phyloP scores from a whole-genome alignment of 2,797 vertebrate species.

The Lithobates sylvaticus region DNA sequence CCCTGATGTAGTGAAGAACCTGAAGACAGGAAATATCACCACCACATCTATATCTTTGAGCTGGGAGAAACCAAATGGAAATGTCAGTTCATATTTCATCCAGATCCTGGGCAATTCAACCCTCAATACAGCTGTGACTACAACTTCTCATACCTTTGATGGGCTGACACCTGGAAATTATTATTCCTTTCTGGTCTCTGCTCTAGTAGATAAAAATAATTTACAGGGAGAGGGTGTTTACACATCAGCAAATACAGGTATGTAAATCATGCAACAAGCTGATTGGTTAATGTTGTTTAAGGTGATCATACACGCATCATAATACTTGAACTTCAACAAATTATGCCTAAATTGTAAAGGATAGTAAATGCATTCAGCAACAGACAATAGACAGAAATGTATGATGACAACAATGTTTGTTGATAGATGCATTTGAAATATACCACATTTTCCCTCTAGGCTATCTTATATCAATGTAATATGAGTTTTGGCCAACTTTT shows the following conservation, averaged over 20 bases:
- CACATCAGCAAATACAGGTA: background rate
- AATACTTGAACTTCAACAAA: too few relatives aligned
- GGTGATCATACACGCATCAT: too few relatives aligned
- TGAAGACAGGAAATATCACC: background rate
- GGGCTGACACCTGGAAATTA: conserved; percentile 12
- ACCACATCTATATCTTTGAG: background rate
- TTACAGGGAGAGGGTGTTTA: background rate
- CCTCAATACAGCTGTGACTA: background rate
- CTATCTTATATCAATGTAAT: too few relatives aligned
- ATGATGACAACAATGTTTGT: too few relatives aligned
- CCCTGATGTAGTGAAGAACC: background rate
- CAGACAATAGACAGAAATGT: too few relatives aligned
- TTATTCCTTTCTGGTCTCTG: background rate
- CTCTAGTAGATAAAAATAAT: background rate
- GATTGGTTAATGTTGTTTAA: too few relatives aligned
- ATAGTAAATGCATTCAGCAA: too few relatives aligned
- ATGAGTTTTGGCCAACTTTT: too few relatives aligned
- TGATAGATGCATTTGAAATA: too few relatives aligned
- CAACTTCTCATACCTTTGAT: background rate
- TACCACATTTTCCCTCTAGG: too few relatives aligned
- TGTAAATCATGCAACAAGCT: background rate
- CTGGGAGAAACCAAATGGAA: background rate
- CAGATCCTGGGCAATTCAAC: background rate
- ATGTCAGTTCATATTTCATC: background rate
- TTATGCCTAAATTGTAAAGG: too few relatives aligned